phyloP scores from a whole-genome alignment of 1,140 invertebrate genomes.

The Trissolcus basalis region DNA sequence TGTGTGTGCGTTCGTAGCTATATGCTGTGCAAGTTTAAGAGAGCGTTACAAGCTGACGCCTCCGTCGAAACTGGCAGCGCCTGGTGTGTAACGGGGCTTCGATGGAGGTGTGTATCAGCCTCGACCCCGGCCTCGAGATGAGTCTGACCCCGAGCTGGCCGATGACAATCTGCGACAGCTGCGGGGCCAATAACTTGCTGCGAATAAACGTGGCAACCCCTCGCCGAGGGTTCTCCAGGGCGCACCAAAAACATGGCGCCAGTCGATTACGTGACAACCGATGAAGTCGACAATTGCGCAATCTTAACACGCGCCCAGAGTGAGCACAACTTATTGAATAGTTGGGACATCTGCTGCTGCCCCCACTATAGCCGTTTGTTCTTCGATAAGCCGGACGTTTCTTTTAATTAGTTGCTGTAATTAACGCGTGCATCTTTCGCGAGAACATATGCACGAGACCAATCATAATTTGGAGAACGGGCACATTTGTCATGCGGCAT shows the following conservation, averaged over 20 bases:
- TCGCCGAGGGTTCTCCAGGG: conserved; percentile 47
- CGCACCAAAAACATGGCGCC: conserved; percentile 56
- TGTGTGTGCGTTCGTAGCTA: too few species aligned
- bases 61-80: conserved; percentile 52
- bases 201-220: conserved; percentile 48
- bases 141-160: conserved; percentile 73
- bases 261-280: conserved; percentile 54
- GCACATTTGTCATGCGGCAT: conserved; percentile 68
- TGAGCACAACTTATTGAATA: conserved; percentile 50
- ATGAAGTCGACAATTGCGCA: conserved; percentile 25
- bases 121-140: conserved; percentile 67
- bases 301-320: conserved; percentile 34
- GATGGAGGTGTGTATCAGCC: conserved; percentile 66
- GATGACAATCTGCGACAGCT: conserved; percentile 76
- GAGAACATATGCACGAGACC: conserved; percentile 51
- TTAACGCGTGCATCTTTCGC: conserved; percentile 26
- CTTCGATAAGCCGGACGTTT: conserved; percentile 10
- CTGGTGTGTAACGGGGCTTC: conserved; percentile 62
- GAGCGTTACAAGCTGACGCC: conserved; percentile 76
- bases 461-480: conserved; percentile 66
- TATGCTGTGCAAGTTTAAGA: conserved; percentile 71
- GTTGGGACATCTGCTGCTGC: conserved; percentile 49
- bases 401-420: conserved; percentile 41
- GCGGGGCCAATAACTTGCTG: conserved; percentile 74
- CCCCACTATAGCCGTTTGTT: conserved; percentile 25